These are phyloP conservation scores for mouse (Mus musculus) DNA, from an alignment of 2,113 vertebrate genomes.

Conservation along the genomic window GRCm39 chr5:12612501-12613000, in stretches of 20 bases:
- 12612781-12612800: not conserved
- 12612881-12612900: not conserved
- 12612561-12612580: conserved; percentile 48
- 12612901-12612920: not conserved
- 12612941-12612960: not conserved
- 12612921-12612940: not conserved
- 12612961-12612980: not conserved
- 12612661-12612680: not conserved
- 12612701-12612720: not conserved
- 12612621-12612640: conserved; percentile 14
- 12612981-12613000: not conserved
- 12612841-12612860: not conserved
- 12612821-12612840: not conserved
- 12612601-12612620: not conserved
- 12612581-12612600: not conserved
- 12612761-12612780: not conserved
- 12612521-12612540: conserved; percentile 13
- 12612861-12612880: not conserved
- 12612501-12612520: not conserved
- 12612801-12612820: not conserved
- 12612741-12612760: not conserved
- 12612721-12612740: too few relatives aligned
- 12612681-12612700: not conserved
- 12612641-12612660: not conserved
- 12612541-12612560: conserved; percentile 19